These are phyloP conservation scores for Drosophila repleta DNA, from an alignment of 1,140 invertebrate species.

Conservation along the genomic window DNA sequence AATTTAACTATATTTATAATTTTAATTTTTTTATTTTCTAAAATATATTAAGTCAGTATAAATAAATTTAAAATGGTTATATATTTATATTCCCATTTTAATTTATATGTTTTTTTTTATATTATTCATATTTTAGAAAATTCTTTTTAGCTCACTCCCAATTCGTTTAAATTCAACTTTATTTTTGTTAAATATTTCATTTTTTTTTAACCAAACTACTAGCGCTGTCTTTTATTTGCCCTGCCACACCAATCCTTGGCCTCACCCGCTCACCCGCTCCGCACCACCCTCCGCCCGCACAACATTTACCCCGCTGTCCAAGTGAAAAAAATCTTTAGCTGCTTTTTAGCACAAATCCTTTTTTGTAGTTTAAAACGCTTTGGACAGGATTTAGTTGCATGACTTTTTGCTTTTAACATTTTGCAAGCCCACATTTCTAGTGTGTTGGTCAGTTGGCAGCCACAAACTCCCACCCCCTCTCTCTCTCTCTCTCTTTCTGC, in stretches of 20 bases:
- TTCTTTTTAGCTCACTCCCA: background rate
- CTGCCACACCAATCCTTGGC: background rate
- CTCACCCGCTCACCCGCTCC: slow-evolving; percentile 1
- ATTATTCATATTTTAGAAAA: no score
- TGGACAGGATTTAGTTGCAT: slow-evolving; percentile 81
- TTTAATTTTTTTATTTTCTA: no score
- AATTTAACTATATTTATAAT: no score
- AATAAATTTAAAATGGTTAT: no score
- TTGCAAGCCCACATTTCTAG: slow-evolving; percentile 54
- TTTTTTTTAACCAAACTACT: slow-evolving; percentile 22
- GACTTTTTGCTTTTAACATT: slow-evolving; percentile 81
- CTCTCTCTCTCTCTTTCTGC: background rate
- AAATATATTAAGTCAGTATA: no score
- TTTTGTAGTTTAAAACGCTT: slow-evolving; percentile 80
- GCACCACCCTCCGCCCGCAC: background rate
- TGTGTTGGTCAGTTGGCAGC: slow-evolving; percentile 37
- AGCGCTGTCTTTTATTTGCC: slow-evolving; percentile 27
- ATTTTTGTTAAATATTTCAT: background rate
- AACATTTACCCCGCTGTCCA: slow-evolving; percentile 2
- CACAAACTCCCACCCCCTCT: background rate
- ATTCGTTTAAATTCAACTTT: background rate
- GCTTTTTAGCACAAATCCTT: slow-evolving; percentile 79
- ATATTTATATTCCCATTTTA: no score
- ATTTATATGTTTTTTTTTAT: no score
- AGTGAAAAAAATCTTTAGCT: slow-evolving; percentile 43